Evolutionary conservation across 2,888 invertebrate species (phyloP).

Genomic region (Myathropa florea): DNA sequence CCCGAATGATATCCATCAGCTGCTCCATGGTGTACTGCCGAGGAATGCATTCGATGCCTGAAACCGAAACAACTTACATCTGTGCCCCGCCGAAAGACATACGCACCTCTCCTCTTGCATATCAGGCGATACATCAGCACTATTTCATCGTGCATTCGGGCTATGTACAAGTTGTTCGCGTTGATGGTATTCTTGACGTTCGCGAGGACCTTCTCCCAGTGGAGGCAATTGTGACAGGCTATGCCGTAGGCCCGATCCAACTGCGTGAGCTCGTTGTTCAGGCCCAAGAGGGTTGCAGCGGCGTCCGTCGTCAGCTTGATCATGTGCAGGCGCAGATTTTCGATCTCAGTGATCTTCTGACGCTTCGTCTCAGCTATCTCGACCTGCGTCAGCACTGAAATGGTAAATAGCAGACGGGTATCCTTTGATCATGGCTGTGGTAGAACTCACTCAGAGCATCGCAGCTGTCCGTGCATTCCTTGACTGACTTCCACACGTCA

Average conservation of each 20-base stretch:
- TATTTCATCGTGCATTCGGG: not conserved
- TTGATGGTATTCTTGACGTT: not conserved
- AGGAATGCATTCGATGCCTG: not conserved
- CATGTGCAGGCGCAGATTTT: conserved; percentile 78
- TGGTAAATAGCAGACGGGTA: not conserved
- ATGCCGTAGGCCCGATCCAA: not conserved
- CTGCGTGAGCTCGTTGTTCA: not conserved
- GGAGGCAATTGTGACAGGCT: not conserved
- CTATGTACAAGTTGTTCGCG: not conserved
- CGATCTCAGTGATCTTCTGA: conserved; percentile 76
- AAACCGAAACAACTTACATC: not conserved
- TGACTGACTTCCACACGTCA: conserved; percentile 76
- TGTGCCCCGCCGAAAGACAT: not conserved
- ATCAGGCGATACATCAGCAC: not conserved
- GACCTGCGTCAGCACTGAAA: conserved; percentile 79
- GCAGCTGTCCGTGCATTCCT: conserved; percentile 79
- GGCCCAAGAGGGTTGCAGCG: conserved; percentile 76
- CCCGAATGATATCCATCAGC: not conserved
- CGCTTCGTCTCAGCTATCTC: conserved; percentile 77
- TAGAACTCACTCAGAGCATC: conserved; percentile 79
- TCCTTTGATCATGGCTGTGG: too few species aligned
- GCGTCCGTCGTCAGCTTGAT: conserved; percentile 78
- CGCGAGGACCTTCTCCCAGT: not conserved
- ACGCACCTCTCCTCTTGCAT: not conserved
- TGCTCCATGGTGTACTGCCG: not conserved